Conservation (phyloP, 2,888 invertebrate species). For the Chorisops tibialis region DNA sequence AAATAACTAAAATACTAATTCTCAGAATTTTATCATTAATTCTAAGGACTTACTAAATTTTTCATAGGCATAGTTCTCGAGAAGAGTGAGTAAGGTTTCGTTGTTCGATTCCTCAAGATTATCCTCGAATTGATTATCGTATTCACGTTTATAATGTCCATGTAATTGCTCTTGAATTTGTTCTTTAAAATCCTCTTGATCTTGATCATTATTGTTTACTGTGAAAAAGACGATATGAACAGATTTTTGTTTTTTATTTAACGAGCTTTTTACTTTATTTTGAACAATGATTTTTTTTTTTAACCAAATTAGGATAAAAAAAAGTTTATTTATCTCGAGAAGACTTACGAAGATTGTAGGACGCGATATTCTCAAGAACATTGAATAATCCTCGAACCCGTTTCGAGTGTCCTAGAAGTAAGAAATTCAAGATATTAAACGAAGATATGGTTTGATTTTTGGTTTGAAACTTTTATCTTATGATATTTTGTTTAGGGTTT, state of each 20-base stretch:
- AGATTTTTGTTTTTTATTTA: too few relatives aligned
- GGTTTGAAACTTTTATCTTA: neutral
- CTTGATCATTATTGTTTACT: constrained; percentile 6
- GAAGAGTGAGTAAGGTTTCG: constrained; percentile 17
- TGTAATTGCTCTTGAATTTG: constrained; percentile 3
- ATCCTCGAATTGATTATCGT: constrained; percentile 19
- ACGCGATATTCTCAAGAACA: constrained; percentile 25
- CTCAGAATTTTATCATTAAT: too few relatives aligned
- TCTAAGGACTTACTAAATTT: neutral
- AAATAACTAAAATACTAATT: too few relatives aligned
- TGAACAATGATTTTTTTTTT: too few relatives aligned
- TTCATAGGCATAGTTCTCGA: constrained; percentile 16
- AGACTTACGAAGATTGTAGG: constrained; percentile 19
- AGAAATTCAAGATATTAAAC: constrained; percentile 21
- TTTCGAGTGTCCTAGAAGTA: constrained; percentile 26
- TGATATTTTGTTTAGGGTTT: neutral
- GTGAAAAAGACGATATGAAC: neutral
- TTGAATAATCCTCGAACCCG: constrained; percentile 22
- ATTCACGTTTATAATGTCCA: too few relatives aligned
- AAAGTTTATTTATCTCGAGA: too few relatives aligned
- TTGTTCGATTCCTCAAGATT: constrained; percentile 8
- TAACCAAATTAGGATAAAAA: too few relatives aligned
- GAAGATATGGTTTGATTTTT: constrained; percentile 6
- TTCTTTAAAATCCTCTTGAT: neutral
- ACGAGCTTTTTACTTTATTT: too few relatives aligned